Base-by-base conservation (phyloP, 2,888 invertebrate genomes). In the Sphinx pinastri region DNA sequence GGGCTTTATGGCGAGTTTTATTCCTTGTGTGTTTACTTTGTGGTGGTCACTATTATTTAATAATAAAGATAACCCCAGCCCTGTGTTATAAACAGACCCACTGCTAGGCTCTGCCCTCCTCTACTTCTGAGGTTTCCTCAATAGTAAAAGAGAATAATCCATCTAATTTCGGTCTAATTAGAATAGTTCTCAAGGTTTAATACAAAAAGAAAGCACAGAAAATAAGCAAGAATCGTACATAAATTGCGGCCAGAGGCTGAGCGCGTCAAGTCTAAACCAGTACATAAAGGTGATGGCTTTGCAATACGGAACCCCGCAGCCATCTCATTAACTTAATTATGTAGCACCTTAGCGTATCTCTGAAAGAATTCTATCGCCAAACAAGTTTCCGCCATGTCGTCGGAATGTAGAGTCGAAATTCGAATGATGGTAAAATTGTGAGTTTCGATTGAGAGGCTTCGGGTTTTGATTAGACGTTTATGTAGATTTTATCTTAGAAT, bases 291-390 rank as follows among this genome's bases (percentile, higher is more conserved):
- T 59, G 59, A 59, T 59, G 25, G n/a, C 38, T 45, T 59, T 59
- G 59, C 57, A 38, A 59, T 59, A 59, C 59, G 59, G 38, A 45
- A n/a, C 38, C 38, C 74, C 75, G 67, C 74, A 76, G 76, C 78
- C 77, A 84, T 86, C 86, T 87, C 88, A 88, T 88, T 87, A 84
- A 83, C 84, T 84, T 81, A 81, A 87, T 88, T 88, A 86, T 85
- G 79, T 84, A 81, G 79, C 80, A 84, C 82, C 79, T 80, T 77
- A 75, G 79, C 80, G 75, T 70, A 73, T 71, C 70, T 68, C 69
- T 74, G 68, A 73, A 75, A 78, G 38, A 77, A 0, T 16, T 16
- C 10, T 13, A 2, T 8, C 14, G n/a, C 10, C 38, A 10, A 19
- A 11, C 19, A 55, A 55, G 4, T 16, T 55, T 16, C 0, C n/a